A percentile compares a stretch with the other conserved stretches of the same genome.
Evolutionary conservation across 2,797 vertebrate species (phyloP).

Genomic region (Pangasius macronema): DNA sequence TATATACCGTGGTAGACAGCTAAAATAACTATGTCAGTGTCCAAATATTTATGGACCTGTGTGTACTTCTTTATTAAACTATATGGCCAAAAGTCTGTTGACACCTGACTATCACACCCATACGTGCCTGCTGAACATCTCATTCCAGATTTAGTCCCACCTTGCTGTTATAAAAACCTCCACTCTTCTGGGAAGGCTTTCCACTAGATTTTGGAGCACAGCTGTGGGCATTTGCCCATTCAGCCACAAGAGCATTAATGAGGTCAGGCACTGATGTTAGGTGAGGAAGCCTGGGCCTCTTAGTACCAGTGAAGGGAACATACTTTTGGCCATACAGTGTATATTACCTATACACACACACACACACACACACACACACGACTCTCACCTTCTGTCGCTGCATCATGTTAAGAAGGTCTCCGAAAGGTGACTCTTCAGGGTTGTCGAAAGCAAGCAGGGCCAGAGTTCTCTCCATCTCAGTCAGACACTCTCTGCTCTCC

Average conservation of each 20-base stretch:
- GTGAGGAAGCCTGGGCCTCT: neutral
- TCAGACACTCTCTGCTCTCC: constrained; percentile 94
- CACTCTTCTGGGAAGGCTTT: neutral
- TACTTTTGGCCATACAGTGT: neutral
- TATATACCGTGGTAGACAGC: too few species aligned
- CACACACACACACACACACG: neutral
- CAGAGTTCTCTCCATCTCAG: constrained; percentile 95
- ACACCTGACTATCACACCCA: neutral
- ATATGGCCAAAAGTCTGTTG: neutral
- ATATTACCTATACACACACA: neutral
- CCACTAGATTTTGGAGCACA: neutral
- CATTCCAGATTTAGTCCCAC: neutral
- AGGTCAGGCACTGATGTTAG: neutral
- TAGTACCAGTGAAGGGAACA: neutral
- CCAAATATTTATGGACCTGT: neutral
- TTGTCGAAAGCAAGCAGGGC: constrained; percentile 95
- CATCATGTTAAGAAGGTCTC: constrained; percentile 96
- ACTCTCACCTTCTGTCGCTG: constrained; percentile 90
- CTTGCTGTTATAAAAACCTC: neutral
- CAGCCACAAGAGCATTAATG: neutral
- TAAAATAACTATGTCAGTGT: neutral
- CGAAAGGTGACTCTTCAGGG: constrained; percentile 94
- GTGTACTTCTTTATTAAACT: neutral
- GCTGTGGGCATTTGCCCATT: neutral
- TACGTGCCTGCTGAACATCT: neutral